Conservation (phyloP, 2,797 vertebrate species). For the Pseudochirops corinnae region DNA sequence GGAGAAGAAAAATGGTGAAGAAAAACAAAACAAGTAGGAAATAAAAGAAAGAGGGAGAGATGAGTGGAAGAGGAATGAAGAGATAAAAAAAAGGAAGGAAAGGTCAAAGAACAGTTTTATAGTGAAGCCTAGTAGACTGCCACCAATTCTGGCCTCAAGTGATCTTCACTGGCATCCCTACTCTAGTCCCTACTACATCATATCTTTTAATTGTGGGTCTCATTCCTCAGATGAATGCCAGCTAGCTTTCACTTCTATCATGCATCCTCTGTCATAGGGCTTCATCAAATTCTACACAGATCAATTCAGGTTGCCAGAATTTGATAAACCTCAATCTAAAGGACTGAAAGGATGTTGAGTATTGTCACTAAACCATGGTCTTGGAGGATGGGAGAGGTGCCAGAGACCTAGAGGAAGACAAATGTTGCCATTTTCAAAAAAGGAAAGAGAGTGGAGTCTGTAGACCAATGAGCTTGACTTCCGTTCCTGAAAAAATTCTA, state of each 20-base stretch:
- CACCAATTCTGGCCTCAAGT: not conserved
- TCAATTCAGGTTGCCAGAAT: not conserved
- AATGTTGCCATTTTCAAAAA: not conserved
- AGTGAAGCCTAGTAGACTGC: not conserved
- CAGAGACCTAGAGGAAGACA: not conserved
- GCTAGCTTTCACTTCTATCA: not conserved
- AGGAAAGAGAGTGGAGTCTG: not conserved
- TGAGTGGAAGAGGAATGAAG: not conserved
- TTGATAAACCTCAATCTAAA: not conserved
- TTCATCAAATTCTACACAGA: not conserved
- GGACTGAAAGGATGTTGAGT: not conserved
- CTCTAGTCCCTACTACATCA: not conserved
- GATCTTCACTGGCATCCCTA: not conserved
- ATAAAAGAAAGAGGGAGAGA: not conserved
- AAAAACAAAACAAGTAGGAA: not conserved
- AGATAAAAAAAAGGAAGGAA: not conserved
- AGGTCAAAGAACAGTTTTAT: not conserved
- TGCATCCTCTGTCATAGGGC: not conserved
- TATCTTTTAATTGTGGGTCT: not conserved
- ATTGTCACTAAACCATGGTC: not conserved
- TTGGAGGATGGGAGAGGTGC: not conserved
- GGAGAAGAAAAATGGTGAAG: not conserved
- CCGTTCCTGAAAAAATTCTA: not conserved
- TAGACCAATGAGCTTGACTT: not conserved
- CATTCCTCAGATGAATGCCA: not conserved